phyloP scores from a whole-genome alignment of 2,888 invertebrate species.

The Strigamia transsilvanica region DNA sequence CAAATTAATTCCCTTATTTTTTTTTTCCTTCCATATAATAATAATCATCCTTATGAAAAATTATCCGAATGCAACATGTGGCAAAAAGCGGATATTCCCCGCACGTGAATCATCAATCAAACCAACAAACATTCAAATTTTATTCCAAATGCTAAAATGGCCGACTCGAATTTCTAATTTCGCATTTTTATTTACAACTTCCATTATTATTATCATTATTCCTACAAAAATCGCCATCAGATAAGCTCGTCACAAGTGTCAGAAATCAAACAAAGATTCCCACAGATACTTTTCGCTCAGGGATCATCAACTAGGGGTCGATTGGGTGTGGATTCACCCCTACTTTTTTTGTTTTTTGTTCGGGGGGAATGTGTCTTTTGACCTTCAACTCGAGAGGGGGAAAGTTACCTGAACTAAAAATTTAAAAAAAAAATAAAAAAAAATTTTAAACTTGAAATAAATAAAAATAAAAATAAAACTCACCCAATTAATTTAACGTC shows the following conservation, averaged over 20 bases:
- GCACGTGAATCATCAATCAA: slow-evolving; percentile 34
- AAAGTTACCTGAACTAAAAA: neutral
- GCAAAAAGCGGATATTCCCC: slow-evolving; percentile 9
- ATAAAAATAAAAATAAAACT: neutral
- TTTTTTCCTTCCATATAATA: neutral
- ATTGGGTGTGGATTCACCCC: neutral
- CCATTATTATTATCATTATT: neutral
- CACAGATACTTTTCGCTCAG: neutral
- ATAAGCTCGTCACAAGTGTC: slow-evolving; percentile 15
- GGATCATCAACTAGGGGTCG: neutral
- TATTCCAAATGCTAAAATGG: neutral
- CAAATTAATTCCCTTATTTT: neutral
- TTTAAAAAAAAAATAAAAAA: neutral
- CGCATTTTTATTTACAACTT: neutral
- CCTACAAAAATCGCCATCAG: neutral
- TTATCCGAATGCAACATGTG: slow-evolving; percentile 5
- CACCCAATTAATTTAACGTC: neutral
- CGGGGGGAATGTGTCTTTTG: slow-evolving; percentile 12
- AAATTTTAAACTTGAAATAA: neutral
- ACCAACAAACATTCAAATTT: slow-evolving; percentile 7
- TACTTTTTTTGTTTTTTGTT: neutral
- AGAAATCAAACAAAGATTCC: slow-evolving; percentile 27
- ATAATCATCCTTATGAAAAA: neutral
- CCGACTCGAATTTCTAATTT: neutral
- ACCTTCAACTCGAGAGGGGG: neutral